Evolutionary conservation across 2,888 invertebrate genomes (phyloP).

Genomic region (Nomada ferruginata): DNA sequence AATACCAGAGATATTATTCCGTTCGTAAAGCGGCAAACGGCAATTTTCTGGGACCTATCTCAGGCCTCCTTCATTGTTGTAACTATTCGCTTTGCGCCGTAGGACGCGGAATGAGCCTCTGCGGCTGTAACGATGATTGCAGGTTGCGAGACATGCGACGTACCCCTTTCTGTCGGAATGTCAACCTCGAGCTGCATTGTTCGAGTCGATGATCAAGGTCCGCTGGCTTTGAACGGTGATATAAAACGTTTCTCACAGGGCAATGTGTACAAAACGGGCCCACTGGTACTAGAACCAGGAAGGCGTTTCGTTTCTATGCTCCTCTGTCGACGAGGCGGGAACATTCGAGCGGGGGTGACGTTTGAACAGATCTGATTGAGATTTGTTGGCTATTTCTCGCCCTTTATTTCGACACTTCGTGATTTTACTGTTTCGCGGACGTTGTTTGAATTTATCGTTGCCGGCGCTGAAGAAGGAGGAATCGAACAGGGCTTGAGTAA

Average conservation of each 20-base stretch:
- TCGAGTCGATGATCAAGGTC: conserved; percentile 3
- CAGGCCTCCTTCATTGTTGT: conserved; percentile 48
- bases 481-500: too few species aligned
- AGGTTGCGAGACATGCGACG: conserved; percentile 29
- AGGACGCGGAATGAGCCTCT: conserved; percentile 34
- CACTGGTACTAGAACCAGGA: too few species aligned
- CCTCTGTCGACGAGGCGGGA: too few species aligned
- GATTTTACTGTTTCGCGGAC: too few species aligned
- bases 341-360: too few species aligned
- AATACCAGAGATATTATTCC: conserved; percentile 63
- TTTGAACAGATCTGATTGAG: too few species aligned
- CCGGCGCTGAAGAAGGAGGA: too few species aligned
- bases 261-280: too few species aligned
- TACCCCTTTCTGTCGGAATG: conserved; percentile 32
- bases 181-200: conserved; percentile 33
- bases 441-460: too few species aligned
- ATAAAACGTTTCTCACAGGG: not conserved
- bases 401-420: too few species aligned
- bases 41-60: conserved; percentile 55
- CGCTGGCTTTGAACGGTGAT: not conserved
- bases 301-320: too few species aligned
- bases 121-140: conserved; percentile 32
- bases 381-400: too few species aligned
- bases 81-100: conserved; percentile 45
- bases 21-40: conserved; percentile 61